Percentiles rank a stretch among this genome's conserved stretches.
Conservation (phyloP, 2,797 vertebrate species). For the Lacerta agilis region DNA sequence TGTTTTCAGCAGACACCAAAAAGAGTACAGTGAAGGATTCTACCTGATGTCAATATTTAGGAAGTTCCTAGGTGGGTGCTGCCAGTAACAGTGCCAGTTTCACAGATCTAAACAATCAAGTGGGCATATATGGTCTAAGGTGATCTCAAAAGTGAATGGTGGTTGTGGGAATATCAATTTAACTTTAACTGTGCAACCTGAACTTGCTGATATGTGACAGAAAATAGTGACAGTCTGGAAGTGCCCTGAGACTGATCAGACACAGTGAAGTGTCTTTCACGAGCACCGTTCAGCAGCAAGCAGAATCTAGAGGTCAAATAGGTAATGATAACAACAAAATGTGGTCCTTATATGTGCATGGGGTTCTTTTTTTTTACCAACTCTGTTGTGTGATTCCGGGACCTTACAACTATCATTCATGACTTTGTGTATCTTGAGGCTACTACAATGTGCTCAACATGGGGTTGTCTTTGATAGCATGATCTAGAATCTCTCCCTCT, state of each 20-base stretch:
- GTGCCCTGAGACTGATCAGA: background rate
- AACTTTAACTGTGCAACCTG: too few species aligned
- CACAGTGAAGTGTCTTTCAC: background rate
- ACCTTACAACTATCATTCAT: background rate
- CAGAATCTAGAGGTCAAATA: background rate
- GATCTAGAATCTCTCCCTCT: background rate
- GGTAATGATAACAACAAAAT: background rate
- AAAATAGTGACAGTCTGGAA: too few species aligned
- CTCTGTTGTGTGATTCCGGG: background rate
- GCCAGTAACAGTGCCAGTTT: too few species aligned
- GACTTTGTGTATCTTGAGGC: background rate
- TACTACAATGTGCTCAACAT: background rate
- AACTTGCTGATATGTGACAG: too few species aligned
- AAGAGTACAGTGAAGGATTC: too few species aligned
- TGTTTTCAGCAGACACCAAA: too few species aligned
- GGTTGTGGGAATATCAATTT: too few species aligned
- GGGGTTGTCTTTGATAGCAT: background rate
- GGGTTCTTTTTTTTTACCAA: background rate
- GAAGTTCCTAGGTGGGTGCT: too few species aligned
- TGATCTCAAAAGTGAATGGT: too few species aligned
- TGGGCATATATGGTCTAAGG: too few species aligned
- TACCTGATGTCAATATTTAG: too few species aligned
- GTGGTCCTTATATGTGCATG: background rate
- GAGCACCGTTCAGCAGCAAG: background rate
- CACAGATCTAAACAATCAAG: too few species aligned